Evolutionary conservation across 2,888 invertebrate genomes (phyloP), one percentile per base, ranked within the genome.

Genomic region (Philopedon plagiatum): DNA sequence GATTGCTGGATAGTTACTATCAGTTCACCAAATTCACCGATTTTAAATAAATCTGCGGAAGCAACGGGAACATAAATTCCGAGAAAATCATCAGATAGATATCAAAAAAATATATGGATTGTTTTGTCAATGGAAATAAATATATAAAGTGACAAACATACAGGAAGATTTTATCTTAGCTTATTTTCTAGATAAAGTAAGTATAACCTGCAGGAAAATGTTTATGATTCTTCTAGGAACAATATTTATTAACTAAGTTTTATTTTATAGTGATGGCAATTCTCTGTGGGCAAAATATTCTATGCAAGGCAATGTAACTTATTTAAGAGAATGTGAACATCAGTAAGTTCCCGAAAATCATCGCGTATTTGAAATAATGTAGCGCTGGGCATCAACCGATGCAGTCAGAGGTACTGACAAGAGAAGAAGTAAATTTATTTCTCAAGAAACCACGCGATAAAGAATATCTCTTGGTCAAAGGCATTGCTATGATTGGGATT

Each of bases 401-500:
- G 0, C 51, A 29, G 32, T 29, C 32, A 32, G 32, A 54, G 29
- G 32, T 54, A 54, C 21, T 54, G 15, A 15, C 29, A 29, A 54
- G 29, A 15, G 62, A 49, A 37, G 21, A 51, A 37, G 37, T 51
- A 32, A 49, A 32, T 51, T 34, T 34, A 34, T 63, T 63, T 32
- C 23, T 63, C n/a, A 51, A 63, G 23, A 32, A 49, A 49, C 37
- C 37, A 37, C 8, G 32, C 34, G 32, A 44, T 63, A 37, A 63
- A 13, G 34, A 51, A 11, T 63, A 56, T 56, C 37, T 56, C 18
- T 56, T 56, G 11, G 65, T 44, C 19, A 65, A 54, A 13, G 54
- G 29, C 18, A 29, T 54, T 54, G 51, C 37, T 8, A 21, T 71
- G 32, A 37, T 66, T 34, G 60, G 60, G 11, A 54, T 60, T 34